Evolutionary conservation across 1,140 invertebrate genomes (phyloP), one percentile per base, ranked within the genome.

Genomic region (Drosophila murphyi): DNA sequence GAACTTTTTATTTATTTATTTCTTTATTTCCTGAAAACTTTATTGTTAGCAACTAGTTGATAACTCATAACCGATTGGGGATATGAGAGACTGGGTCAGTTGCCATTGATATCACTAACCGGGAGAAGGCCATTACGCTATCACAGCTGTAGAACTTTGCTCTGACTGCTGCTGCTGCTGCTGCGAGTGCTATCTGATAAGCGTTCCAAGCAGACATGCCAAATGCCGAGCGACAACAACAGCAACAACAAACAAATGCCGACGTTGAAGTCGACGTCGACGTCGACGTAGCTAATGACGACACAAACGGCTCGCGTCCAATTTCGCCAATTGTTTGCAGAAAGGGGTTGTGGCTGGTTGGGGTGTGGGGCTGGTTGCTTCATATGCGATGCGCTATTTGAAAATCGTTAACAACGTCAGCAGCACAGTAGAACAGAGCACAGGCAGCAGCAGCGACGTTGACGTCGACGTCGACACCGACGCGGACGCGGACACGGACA

Each of bases 391-490:
- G 51, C 60, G 57, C 59, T 82, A 85, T 85, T 85, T 80, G 82
- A 75, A 81, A 86, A 86, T 86, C 82, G 82, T 86, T 86, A 86
- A 78, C 82, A 78, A 78, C 67, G 82, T 75, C 71, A 56, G 55
- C 35, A 39, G 29, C 47, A 31, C 35, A 7, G 12, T 39, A 29
- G 29, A 20, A 20, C 20, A 20, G 28, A 12, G 31, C 8, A 28
- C 45, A 20, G 20, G n/a, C 57, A 35, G 31, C 3, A 12, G 35
- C 39, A 45, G 8, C 28, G 50, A 5, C 51, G 28, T 29, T n/a
- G 20, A 12, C 37, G 10, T 3, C 37, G 51, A 31, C 7, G 6
- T n/a, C 56, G 29, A 54, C 56, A 2, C n/a, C 47, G 3, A 12
- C 57, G 7, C 39, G 8, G 20, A 20, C 20, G 20, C 20, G 20